phyloP scores from a whole-genome alignment of 2,113 vertebrate species.

The Nibea coibor region DNA sequence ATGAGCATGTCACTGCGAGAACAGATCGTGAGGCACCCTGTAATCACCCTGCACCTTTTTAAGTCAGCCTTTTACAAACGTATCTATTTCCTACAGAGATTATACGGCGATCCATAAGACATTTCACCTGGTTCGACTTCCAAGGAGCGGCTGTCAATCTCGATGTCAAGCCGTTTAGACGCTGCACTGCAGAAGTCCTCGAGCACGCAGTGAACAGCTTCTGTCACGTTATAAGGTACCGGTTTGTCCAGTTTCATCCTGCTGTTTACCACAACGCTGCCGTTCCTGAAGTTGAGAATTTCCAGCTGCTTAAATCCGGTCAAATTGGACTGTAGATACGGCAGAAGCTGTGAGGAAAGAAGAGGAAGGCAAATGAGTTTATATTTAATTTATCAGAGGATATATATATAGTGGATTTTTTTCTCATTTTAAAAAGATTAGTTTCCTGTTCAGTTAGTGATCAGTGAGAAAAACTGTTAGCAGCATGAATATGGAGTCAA shows the following conservation, averaged over 20 bases:
- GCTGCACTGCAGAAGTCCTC: slow-evolving; percentile 90
- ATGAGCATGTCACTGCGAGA: slow-evolving; percentile 7
- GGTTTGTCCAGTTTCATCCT: slow-evolving; percentile 90
- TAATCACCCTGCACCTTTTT: neutral
- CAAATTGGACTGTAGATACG: slow-evolving; percentile 91
- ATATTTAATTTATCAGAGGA: neutral
- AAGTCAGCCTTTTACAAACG: no score
- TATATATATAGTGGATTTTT: neutral
- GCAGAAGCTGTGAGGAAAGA: slow-evolving; percentile 87
- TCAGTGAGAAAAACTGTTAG: neutral
- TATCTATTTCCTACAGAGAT: neutral
- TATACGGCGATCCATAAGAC: neutral
- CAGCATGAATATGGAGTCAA: neutral
- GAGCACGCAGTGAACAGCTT: slow-evolving; percentile 88
- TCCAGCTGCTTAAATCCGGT: slow-evolving; percentile 95
- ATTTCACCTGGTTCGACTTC: slow-evolving; percentile 90
- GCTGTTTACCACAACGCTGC: slow-evolving; percentile 94
- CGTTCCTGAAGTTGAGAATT: slow-evolving; percentile 94
- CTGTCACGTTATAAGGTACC: slow-evolving; percentile 90
- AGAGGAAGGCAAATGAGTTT: slow-evolving; percentile 10
- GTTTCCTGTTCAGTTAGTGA: slow-evolving; percentile 12
- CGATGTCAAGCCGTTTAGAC: slow-evolving; percentile 86
- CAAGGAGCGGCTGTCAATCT: slow-evolving; percentile 92
- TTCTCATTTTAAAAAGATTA: neutral
- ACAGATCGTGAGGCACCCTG: neutral